Percentiles rank a stretch among this genome's conserved stretches.
These are phyloP conservation scores for Telmatherina bonti DNA, from an alignment of 2,797 vertebrate genomes.

Conservation along the genomic window DNA sequence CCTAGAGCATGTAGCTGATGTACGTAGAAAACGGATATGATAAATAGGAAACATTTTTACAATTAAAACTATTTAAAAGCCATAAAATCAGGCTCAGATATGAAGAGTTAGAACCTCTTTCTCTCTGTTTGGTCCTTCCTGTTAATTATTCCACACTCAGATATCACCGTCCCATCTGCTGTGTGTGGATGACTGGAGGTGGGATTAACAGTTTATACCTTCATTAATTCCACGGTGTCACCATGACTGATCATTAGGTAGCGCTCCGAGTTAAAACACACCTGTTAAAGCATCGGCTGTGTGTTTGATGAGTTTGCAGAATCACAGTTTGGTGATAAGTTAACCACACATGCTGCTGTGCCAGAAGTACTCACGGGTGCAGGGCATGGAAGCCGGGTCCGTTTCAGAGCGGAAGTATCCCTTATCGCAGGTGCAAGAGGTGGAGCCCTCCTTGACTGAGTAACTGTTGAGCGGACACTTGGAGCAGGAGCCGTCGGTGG, in stretches of 20 bases:
- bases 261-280: constrained; percentile 85
- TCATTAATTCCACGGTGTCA: constrained; percentile 88
- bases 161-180: constrained; percentile 13
- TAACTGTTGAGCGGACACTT: constrained; percentile 97
- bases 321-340: constrained; percentile 11
- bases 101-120: not conserved
- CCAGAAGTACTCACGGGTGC: constrained; percentile 90
- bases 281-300: constrained; percentile 77
- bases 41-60: too few relatives aligned
- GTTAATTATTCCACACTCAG: constrained; percentile 9
- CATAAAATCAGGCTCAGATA: too few relatives aligned
- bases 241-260: constrained; percentile 87
- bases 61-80: too few relatives aligned
- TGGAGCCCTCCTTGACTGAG: constrained; percentile 93
- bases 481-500: constrained; percentile 89
- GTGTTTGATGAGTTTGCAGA: constrained; percentile 41
- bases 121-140: not conserved
- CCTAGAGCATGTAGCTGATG: too few relatives aligned
- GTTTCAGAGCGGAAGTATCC: constrained; percentile 93
- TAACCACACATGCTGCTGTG: too few relatives aligned
- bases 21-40: too few relatives aligned
- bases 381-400: constrained; percentile 94
- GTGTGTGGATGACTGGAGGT: constrained; percentile 78
- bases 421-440: constrained; percentile 93
- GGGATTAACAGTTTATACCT: constrained; percentile 87